Percentiles rank a stretch among this genome's conserved stretches.
phyloP scores from a whole-genome alignment of 1,140 invertebrate genomes.

The Drosophila suzukii region DNA sequence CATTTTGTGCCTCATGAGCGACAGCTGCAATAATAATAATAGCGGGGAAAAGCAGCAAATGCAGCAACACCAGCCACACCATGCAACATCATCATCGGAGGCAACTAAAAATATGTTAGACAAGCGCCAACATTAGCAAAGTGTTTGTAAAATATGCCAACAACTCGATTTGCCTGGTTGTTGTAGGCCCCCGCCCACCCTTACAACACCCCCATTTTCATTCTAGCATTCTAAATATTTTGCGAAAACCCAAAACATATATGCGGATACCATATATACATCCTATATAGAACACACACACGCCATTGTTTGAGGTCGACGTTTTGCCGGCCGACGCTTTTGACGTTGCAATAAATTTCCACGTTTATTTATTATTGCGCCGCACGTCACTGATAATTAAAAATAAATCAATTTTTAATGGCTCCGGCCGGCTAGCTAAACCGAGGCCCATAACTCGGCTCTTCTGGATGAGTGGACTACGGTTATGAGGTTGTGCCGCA shows the following conservation, averaged over 20 bases:
- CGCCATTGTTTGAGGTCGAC: slow-evolving; percentile 59
- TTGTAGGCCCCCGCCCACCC: neutral
- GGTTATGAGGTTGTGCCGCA: slow-evolving; percentile 39
- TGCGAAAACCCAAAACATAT: slow-evolving; percentile 20
- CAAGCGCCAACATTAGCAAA: slow-evolving; percentile 68
- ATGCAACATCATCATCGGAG: slow-evolving; percentile 16
- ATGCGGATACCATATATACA: neutral
- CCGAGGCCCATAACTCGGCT: slow-evolving; percentile 31
- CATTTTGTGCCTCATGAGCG: slow-evolving; percentile 29
- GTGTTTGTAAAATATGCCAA: slow-evolving; percentile 61
- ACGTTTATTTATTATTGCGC: slow-evolving; percentile 80
- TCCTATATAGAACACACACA: slow-evolving; percentile 28
- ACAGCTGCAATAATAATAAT: slow-evolving; percentile 63
- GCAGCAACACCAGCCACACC: slow-evolving; percentile 27
- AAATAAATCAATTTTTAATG: slow-evolving; percentile 84
- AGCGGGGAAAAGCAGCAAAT: slow-evolving; percentile 18
- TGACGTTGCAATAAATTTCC: slow-evolving; percentile 80
- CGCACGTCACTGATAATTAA: slow-evolving; percentile 82
- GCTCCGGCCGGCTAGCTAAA: slow-evolving; percentile 36
- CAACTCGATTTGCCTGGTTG: slow-evolving; percentile 33
- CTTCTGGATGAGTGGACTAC: slow-evolving; percentile 43
- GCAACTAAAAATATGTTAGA: slow-evolving; percentile 58
- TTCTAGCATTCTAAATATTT: slow-evolving; percentile 63
- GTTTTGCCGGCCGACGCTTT: slow-evolving; percentile 54
- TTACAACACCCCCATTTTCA: neutral